These are phyloP conservation scores for Macrotrachela quadricornifera DNA, from an alignment of 1,140 invertebrate species.

Conservation along the genomic window DNA sequence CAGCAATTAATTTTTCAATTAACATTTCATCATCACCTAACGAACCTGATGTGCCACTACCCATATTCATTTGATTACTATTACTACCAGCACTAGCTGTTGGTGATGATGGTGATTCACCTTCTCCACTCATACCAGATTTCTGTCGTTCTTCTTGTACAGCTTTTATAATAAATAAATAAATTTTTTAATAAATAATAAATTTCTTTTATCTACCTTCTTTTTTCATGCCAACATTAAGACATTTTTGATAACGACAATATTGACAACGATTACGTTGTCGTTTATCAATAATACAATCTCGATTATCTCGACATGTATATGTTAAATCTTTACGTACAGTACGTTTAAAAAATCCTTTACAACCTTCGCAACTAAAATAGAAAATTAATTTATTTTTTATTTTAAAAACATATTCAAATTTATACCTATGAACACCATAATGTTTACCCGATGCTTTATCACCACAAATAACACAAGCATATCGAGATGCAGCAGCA, in stretches of 20 bases:
- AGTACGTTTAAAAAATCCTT: conserved; percentile 95
- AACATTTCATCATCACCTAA: too few relatives aligned
- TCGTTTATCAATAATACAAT: conserved; percentile 90
- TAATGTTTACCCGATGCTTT: conserved; percentile 31
- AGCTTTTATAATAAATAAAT: conserved; percentile 34
- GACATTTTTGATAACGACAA: conserved; percentile 71
- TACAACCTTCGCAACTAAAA: conserved; percentile 57
- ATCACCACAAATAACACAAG: conserved; percentile 30
- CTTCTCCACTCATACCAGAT: too few relatives aligned
- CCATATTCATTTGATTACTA: too few relatives aligned
- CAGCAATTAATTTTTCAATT: too few relatives aligned
- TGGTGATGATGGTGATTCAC: too few relatives aligned
- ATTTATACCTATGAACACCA: conserved; percentile 29
- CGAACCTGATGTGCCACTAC: too few relatives aligned
- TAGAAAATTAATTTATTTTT: neutral
- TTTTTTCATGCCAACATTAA: conserved; percentile 77
- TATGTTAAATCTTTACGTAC: conserved; percentile 95
- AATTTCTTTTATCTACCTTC: conserved; percentile 43
- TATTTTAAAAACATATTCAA: conserved; percentile 9
- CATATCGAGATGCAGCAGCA: too few relatives aligned
- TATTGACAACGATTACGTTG: conserved; percentile 87
- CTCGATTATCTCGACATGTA: conserved; percentile 82
- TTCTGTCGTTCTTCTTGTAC: conserved; percentile 11
- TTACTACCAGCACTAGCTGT: too few relatives aligned
- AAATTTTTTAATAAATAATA: too few relatives aligned